Evolutionary conservation across 2,113 vertebrate species (phyloP).

Genomic region (Chiloscyllium plagiosum): DNA sequence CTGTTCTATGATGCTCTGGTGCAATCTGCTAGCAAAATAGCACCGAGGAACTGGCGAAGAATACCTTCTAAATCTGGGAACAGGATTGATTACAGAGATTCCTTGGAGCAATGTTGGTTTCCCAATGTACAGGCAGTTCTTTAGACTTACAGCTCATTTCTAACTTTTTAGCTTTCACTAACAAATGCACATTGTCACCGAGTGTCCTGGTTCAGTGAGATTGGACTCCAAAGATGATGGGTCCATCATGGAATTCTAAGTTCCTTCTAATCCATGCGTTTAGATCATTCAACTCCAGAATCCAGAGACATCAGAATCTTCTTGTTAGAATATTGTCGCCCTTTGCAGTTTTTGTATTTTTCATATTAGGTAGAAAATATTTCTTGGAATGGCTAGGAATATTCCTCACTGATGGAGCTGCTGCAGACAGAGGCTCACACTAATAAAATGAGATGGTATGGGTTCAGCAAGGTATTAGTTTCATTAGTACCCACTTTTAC

Average conservation of each 20-base stretch:
- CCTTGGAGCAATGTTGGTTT: background rate
- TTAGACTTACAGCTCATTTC: background rate
- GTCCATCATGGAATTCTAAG: background rate
- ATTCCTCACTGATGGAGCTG: background rate
- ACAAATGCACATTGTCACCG: background rate
- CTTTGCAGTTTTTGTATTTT: background rate
- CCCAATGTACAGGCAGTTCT: background rate
- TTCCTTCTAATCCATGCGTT: background rate
- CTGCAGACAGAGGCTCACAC: background rate
- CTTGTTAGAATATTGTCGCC: background rate
- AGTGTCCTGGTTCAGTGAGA: background rate
- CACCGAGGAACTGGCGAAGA: background rate
- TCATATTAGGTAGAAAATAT: background rate
- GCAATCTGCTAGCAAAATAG: background rate
- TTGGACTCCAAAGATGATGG: background rate
- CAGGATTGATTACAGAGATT: background rate
- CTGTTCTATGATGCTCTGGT: background rate
- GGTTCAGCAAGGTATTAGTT: background rate
- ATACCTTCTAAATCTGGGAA: background rate
- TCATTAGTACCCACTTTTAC: background rate
- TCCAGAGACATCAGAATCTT: background rate
- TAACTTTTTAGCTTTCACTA: background rate
- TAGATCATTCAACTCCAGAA: background rate
- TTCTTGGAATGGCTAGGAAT: background rate
- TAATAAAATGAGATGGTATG: background rate